These are phyloP conservation scores for Ramazzottius varieornatus DNA, from an alignment of 2,888 invertebrate species.

Conservation along the genomic window DNA sequence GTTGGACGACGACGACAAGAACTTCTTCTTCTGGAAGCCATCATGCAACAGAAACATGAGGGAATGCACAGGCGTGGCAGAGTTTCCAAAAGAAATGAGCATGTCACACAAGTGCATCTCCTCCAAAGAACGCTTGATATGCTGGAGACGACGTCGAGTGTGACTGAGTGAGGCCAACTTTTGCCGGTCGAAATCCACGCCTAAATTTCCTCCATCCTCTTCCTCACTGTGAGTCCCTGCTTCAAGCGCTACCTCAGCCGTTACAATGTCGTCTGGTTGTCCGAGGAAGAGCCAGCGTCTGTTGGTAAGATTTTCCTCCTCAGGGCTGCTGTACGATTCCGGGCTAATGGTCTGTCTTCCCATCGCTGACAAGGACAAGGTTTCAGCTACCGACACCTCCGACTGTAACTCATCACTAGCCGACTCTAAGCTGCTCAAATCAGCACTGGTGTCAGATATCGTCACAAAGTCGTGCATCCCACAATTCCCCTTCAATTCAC, in stretches of 20 bases:
- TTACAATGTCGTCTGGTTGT: background rate
- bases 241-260: background rate
- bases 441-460: background rate
- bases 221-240: background rate
- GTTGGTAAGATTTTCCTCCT: background rate
- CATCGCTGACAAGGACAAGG: background rate
- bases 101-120: background rate
- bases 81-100: background rate
- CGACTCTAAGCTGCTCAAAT: background rate
- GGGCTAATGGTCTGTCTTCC: background rate
- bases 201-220: background rate
- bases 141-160: background rate
- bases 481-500: no score
- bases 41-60: background rate
- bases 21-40: background rate
- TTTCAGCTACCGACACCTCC: no score
- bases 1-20: background rate
- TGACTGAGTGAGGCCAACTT: background rate
- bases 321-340: background rate
- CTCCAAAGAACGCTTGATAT: background rate
- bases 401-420: no score
- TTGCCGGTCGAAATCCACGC: background rate
- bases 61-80: background rate
- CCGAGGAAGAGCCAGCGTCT: background rate
- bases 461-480: background rate